A percentile compares a stretch with the other conserved stretches of the same genome.
Conservation (phyloP, 2,113 vertebrate genomes). For the Thamnophis sirtalis region DNA sequence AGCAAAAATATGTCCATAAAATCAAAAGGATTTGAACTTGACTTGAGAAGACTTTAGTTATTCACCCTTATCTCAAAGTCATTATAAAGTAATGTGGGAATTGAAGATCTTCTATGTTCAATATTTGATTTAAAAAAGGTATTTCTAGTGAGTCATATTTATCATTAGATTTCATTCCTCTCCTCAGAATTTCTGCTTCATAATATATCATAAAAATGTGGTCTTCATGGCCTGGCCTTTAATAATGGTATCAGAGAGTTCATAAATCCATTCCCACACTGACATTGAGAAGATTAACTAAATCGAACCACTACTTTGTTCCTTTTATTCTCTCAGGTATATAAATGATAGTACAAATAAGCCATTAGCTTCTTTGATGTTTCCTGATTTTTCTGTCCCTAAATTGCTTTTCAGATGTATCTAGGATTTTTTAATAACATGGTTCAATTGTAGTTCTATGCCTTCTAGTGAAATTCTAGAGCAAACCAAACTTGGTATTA, state of each 20-base stretch:
- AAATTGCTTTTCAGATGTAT: neutral
- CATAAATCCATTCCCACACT: neutral
- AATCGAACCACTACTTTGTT: neutral
- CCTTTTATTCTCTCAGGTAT: neutral
- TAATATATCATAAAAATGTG: neutral
- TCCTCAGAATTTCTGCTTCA: neutral
- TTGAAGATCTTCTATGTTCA: neutral
- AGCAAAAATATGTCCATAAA: neutral
- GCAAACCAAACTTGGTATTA: neutral
- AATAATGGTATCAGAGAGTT: neutral
- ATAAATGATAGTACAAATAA: neutral
- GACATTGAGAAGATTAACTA: neutral
- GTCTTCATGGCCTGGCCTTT: neutral
- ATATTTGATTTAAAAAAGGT: neutral
- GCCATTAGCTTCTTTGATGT: neutral
- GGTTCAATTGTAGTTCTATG: neutral
- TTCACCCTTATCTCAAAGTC: neutral
- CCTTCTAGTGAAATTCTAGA: neutral
- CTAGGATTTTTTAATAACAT: neutral
- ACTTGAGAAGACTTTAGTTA: neutral
- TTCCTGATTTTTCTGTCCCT: neutral
- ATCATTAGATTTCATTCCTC: neutral
- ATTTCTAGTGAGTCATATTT: neutral
- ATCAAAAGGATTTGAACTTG: neutral
- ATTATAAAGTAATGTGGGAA: neutral